Base-by-base conservation (phyloP, 2,888 invertebrate species). In the Hirtodrosophila duncani region DNA sequence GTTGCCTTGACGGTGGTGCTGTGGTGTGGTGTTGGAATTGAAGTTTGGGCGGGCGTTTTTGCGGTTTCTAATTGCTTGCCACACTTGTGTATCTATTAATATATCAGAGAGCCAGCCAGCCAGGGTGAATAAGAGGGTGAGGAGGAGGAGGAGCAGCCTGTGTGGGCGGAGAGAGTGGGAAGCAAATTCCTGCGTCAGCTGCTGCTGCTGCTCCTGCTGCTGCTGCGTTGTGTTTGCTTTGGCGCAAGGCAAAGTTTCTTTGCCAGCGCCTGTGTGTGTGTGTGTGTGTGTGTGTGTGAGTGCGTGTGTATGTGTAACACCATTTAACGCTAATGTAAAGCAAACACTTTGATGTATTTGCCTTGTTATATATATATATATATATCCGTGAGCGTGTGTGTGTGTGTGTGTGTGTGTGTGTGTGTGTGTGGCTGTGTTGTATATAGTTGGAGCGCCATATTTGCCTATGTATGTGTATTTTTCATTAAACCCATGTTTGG, bases 271-370 rank as follows among this genome's bases (percentile, higher is more conserved):
- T 34, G 30, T 21, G 9, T 26, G 21, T 30, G 14, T 38, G 36
- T 23, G 41, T 31, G 26, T 17, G 27, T 51, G 38, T 31, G 18
- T 29, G 30, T 39, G 52, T 23, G 51, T 52, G 50, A 49, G 51
- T 38, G 51, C 51, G 65, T 59, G 50, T 63, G 61, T 57, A 61
- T 67, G 69, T 63, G n/a, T 66, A 60, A 70, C 75, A 72, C 67
- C 70, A 68, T 82, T 78, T 78, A 72, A 72, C 75, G 72, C 81
- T 83, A 83, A 83, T 83, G 81, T 80, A 77, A 79, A 67, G 69
- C 66, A 81, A 83, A 83, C 79, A 83, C 60, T 70, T 70, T 67
- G 67, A 75, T 77, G 68, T 75, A 79, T 75, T 79, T 75, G 75
- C 60, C 62, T 60, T 64, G 61, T 65, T 57, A 56, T 56, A 31